These are phyloP conservation scores for Ectemnius lituratus DNA, from an alignment of 2,888 invertebrate genomes.

Conservation along the genomic window DNA sequence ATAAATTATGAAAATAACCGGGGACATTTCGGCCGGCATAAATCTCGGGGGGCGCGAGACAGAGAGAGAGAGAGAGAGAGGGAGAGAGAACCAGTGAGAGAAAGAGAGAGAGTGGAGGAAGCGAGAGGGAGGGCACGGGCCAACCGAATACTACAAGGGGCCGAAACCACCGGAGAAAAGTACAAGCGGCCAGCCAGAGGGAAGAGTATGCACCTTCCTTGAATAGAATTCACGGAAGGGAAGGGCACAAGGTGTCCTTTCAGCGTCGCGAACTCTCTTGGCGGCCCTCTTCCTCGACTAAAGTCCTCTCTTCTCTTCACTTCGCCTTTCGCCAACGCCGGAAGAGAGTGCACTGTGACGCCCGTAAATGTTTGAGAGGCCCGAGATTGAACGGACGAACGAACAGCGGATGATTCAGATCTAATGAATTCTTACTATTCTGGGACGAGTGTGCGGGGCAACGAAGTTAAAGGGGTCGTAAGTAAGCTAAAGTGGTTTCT, in stretches of 20 bases:
- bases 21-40: conserved; percentile 18
- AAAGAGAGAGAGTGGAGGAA: neutral
- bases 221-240: conserved; percentile 46
- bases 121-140: neutral
- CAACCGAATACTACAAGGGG: neutral
- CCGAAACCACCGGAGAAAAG: conserved; percentile 5
- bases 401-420: too few species aligned
- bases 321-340: too few species aligned
- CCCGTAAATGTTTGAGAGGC: too few species aligned
- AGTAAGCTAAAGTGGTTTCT: too few species aligned
- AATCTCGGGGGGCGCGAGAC: conserved; percentile 16
- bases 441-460: too few species aligned
- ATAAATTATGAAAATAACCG: conserved; percentile 44
- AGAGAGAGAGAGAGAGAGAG: neutral
- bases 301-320: too few species aligned
- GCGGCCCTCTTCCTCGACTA: too few species aligned
- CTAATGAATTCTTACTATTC: too few species aligned
- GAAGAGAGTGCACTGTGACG: too few species aligned
- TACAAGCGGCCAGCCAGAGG: too few species aligned
- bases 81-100: neutral
- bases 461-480: too few species aligned
- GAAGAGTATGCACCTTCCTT: conserved; percentile 1
- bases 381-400: too few species aligned
- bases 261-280: conserved; percentile 38
- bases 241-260: conserved; percentile 54